These are phyloP conservation scores for Apodemia hepburni DNA, from an alignment of 2,888 invertebrate species.

Conservation along the genomic window DNA sequence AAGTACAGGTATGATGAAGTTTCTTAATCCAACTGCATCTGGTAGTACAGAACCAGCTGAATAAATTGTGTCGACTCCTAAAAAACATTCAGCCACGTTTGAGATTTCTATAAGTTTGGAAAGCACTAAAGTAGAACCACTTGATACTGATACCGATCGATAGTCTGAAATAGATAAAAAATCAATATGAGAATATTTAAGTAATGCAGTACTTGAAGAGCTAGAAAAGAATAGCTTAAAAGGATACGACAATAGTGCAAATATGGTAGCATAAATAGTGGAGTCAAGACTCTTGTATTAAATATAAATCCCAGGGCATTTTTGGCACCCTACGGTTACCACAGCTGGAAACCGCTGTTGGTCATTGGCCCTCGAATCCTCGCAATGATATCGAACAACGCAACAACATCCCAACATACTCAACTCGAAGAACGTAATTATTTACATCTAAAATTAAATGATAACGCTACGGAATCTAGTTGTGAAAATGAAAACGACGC, in stretches of 20 bases:
- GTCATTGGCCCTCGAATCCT: too few relatives aligned
- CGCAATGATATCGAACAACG: too few relatives aligned
- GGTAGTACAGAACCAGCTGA: slow-evolving; percentile 19
- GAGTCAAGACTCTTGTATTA: slow-evolving; percentile 23
- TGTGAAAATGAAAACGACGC: slow-evolving; percentile 14
- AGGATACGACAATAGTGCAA: slow-evolving; percentile 20
- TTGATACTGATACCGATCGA: slow-evolving; percentile 15
- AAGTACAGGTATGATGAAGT: slow-evolving; percentile 24
- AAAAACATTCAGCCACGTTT: slow-evolving; percentile 13
- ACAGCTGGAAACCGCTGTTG: slow-evolving; percentile 26
- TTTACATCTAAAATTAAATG: slow-evolving; percentile 5
- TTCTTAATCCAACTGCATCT: slow-evolving; percentile 24
- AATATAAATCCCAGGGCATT: slow-evolving; percentile 23
- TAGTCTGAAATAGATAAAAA: slow-evolving; percentile 20
- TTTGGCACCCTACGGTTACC: slow-evolving; percentile 24
- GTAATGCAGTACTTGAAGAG: slow-evolving; percentile 28
- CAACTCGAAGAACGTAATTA: slow-evolving; percentile 7
- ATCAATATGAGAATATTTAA: slow-evolving; percentile 28
- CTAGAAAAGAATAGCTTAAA: slow-evolving; percentile 19
- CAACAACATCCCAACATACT: not conserved
- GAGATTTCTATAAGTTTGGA: slow-evolving; percentile 5
- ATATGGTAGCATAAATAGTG: slow-evolving; percentile 20
- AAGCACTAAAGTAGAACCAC: not conserved
- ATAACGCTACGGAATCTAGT: slow-evolving; percentile 2
- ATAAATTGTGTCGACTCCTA: slow-evolving; percentile 19